Evolutionary conservation across 2,797 vertebrate species (phyloP).

Genomic region (Sebastes glaucus): DNA sequence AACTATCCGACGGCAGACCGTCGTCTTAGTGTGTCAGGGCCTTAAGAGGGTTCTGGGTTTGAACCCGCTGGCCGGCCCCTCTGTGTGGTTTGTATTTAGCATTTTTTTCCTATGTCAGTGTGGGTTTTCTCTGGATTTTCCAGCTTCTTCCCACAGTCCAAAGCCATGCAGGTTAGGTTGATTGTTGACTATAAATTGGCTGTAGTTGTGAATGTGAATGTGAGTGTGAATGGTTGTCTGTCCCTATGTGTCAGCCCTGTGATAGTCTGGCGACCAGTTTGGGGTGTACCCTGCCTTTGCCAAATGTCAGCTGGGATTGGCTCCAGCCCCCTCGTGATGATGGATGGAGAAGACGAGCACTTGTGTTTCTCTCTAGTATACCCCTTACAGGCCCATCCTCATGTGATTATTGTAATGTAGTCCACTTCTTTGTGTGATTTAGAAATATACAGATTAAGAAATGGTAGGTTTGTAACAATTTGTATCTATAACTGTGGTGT

Average conservation of each 20-base stretch:
- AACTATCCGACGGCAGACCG: no score
- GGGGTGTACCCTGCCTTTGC: neutral
- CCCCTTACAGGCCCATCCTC: neutral
- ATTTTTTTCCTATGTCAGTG: neutral
- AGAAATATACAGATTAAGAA: no score
- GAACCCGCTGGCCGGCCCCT: neutral
- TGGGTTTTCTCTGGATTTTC: neutral
- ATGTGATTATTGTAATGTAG: neutral
- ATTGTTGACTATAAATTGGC: no score
- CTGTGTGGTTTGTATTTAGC: neutral
- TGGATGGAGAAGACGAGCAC: neutral
- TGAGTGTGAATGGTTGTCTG: neutral
- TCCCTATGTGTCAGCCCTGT: neutral
- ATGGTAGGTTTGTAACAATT: no score
- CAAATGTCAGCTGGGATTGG: neutral
- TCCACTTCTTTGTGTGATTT: neutral
- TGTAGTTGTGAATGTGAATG: neutral
- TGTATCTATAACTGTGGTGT: neutral
- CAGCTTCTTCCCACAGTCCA: neutral
- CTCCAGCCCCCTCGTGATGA: neutral
- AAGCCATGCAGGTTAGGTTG: neutral
- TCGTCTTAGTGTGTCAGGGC: no score
- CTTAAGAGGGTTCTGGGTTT: no score
- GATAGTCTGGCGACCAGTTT: neutral
- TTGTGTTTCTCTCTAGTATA: neutral